These are phyloP conservation scores for Agrenia bidenticulata DNA, from an alignment of 2,888 invertebrate genomes.

Conservation along the genomic window DNA sequence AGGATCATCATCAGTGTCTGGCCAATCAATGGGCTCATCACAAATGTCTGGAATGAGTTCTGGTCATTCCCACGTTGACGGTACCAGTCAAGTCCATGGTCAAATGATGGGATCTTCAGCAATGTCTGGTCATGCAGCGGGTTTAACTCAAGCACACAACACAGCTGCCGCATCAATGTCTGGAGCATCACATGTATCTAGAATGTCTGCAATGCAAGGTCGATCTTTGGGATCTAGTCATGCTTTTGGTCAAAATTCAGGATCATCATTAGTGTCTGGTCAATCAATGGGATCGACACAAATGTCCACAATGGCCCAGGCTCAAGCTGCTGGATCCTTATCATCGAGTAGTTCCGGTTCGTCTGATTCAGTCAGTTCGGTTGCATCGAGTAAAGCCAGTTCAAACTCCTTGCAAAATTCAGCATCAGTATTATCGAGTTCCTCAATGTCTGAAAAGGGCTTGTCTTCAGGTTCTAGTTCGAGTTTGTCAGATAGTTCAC, in stretches of 20 bases:
- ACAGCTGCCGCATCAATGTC: neutral
- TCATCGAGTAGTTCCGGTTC: neutral
- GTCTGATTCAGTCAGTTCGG: neutral
- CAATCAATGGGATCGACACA: neutral
- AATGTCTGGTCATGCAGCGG: neutral
- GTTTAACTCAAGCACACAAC: neutral
- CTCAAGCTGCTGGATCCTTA: no score
- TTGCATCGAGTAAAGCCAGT: neutral
- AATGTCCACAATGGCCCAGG: neutral
- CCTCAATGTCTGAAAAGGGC: no score
- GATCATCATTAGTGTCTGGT: neutral
- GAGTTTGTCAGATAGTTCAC: neutral
- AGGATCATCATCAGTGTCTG: neutral
- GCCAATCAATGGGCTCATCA: neutral
- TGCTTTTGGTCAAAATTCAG: slow-evolving; percentile 7
- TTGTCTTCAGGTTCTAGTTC: neutral
- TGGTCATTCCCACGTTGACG: neutral
- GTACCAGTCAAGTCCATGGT: no score
- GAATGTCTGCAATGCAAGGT: neutral
- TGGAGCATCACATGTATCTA: neutral
- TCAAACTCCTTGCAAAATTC: no score
- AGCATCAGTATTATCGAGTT: no score
- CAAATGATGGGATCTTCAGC: neutral
- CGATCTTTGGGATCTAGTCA: neutral
- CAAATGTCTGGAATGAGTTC: neutral